Evolutionary conservation across 2,113 vertebrate genomes (phyloP), one percentile per base, ranked within the genome.

Genomic region (Tylochromis polylepis): DNA sequence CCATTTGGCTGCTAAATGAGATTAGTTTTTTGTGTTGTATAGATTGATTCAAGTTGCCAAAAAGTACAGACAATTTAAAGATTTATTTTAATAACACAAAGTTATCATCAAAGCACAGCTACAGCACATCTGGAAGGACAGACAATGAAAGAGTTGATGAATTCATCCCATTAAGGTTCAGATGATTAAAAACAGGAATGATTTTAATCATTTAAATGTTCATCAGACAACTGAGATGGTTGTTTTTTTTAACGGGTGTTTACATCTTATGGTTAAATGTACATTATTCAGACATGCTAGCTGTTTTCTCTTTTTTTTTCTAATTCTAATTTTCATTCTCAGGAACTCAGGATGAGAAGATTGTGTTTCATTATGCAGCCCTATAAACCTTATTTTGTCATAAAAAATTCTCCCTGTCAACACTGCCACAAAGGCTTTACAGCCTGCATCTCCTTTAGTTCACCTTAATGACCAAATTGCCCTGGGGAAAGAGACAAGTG

Each of bases 401-500:
- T 12, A 65, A 31, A 31, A 15, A 20, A 15, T 20, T 14, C 3
- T 16, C 6, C 11, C 20, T n/a, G 5, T 72, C 38, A 36, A 36
- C 53, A 43, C 24, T 10, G 15, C 27, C 22, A 65, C 43, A 46
- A 55, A 70, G 22, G 79, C 51, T 62, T 65, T 46, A 65, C 41
- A 81, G 24, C 70, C 41, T 58, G 14, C 24, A 27, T 62, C 36
- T 34, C 31, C 36, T 67, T 29, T 57, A 6, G 82, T 75, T 78
- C 85, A 77, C 46, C 9, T 81, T 62, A 55, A 80, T 84, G 34
- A 43, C 56, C 43, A 60, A 34, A 31, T 20, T 38, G 4, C 81
- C 60, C 65, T 12, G 75, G 11, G 36, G 62, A 81, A 56, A 72
- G 46, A 86, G 41, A 82, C 60, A 84, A 84, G 79, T 86, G 62